A percentile compares a stretch with the other conserved stretches of the same genome.
Conservation (phyloP, 2,888 invertebrate species). For the Agrypnus murinus region DNA sequence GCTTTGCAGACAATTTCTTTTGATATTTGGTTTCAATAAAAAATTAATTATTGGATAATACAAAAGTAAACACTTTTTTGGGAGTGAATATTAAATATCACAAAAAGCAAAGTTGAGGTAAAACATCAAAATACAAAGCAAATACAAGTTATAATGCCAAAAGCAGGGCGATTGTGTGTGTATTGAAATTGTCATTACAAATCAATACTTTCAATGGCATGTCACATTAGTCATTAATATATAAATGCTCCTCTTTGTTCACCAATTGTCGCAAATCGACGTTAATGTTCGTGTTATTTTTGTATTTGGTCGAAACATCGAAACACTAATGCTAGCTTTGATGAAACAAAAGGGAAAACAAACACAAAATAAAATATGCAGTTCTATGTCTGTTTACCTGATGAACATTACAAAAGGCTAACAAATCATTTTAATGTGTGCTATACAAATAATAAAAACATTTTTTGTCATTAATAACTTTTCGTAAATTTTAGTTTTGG, state of each 20-base stretch:
- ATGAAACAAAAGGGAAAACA: conserved; percentile 1
- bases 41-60: no score
- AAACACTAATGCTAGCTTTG: conserved; percentile 28
- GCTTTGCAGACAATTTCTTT: background rate
- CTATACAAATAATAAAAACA: no score
- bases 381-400: no score
- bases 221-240: conserved; percentile 46
- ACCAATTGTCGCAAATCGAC: conserved; percentile 47
- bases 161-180: conserved; percentile 33
- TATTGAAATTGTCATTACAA: conserved; percentile 43
- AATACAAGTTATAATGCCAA: conserved; percentile 30
- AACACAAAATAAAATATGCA: background rate
- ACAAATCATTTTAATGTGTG: no score
- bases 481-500: no score
- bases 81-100: no score
- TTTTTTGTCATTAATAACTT: no score
- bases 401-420: no score
- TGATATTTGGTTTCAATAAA: no score
- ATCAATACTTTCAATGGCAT: conserved; percentile 40
- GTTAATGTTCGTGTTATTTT: conserved; percentile 37
- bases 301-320: conserved; percentile 23
- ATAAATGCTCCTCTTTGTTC: conserved; percentile 44
- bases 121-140: background rate
- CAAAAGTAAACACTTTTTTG: no score
- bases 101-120: no score